Conservation (phyloP, 37 sponge, comb jelly and placozoan genomes). For the Theonella swinhoei region DNA sequence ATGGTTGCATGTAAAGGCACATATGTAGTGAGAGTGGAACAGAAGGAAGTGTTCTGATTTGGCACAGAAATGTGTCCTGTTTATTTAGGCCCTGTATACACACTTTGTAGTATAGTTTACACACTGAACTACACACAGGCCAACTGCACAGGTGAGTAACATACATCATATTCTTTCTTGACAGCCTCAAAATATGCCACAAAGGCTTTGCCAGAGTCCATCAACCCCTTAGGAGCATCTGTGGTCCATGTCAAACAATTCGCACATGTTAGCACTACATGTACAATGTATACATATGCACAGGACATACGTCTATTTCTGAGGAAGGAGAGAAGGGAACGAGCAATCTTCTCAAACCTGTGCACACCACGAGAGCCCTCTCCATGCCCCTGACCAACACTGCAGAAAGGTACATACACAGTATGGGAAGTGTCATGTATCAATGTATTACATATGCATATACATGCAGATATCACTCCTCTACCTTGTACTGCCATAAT, state of each 20-base stretch:
- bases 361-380: slow-evolving; percentile 12
- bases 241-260: background rate
- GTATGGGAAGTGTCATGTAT: too few relatives aligned
- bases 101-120: too few relatives aligned
- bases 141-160: too few relatives aligned
- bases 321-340: slow-evolving; percentile 17
- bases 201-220: slow-evolving; percentile 16
- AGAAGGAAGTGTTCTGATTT: too few relatives aligned
- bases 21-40: too few relatives aligned
- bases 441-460: too few relatives aligned
- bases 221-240: slow-evolving; percentile 20
- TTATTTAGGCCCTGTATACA: too few relatives aligned
- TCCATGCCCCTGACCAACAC: slow-evolving; percentile 6
- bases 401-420: too few relatives aligned
- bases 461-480: background rate
- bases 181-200: slow-evolving; percentile 45
- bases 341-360: slow-evolving; percentile 36
- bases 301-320: slow-evolving; percentile 27
- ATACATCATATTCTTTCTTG: slow-evolving; percentile 76
- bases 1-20: too few relatives aligned
- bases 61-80: too few relatives aligned
- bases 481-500: background rate
- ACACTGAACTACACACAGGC: too few relatives aligned
- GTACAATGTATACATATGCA: background rate
- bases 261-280: too few relatives aligned